Percentiles rank a stretch among this genome's conserved stretches.
phyloP scores from a whole-genome alignment of 2,888 invertebrate species.

The Dorcus parallelipipedus region DNA sequence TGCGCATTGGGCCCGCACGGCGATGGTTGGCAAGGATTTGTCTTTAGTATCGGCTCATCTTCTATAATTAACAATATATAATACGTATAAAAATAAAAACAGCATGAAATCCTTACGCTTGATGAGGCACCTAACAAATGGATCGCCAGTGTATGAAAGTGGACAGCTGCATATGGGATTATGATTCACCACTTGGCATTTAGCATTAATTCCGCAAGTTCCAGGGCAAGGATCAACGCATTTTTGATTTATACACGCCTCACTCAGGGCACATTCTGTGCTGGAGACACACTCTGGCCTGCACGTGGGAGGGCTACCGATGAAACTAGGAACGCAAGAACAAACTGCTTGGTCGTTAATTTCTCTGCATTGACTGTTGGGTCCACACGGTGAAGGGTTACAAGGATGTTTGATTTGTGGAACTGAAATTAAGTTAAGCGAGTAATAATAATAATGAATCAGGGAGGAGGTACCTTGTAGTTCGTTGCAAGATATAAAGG shows the following conservation, averaged over 20 bases:
- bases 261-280: slow-evolving; percentile 63
- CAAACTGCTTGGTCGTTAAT: slow-evolving; percentile 66
- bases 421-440: slow-evolving; percentile 11
- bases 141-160: slow-evolving; percentile 59
- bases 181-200: slow-evolving; percentile 70
- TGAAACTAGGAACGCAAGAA: slow-evolving; percentile 62
- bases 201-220: slow-evolving; percentile 65
- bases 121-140: slow-evolving; percentile 56
- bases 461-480: neutral
- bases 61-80: slow-evolving; percentile 47
- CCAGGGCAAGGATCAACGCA: slow-evolving; percentile 68
- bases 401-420: slow-evolving; percentile 52
- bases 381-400: slow-evolving; percentile 63
- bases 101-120: slow-evolving; percentile 7
- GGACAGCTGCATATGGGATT: slow-evolving; percentile 70
- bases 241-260: slow-evolving; percentile 66
- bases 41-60: slow-evolving; percentile 48
- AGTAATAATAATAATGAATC: neutral
- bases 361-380: slow-evolving; percentile 61
- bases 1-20: slow-evolving; percentile 71
- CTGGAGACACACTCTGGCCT: slow-evolving; percentile 69
- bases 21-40: slow-evolving; percentile 64
- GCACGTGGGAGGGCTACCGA: slow-evolving; percentile 65
- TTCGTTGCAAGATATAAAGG: slow-evolving; percentile 59
- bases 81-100: slow-evolving; percentile 22